Conservation (phyloP, 37 sponge, comb jelly and placozoan species). For the Corticium candelabrum region DNA sequence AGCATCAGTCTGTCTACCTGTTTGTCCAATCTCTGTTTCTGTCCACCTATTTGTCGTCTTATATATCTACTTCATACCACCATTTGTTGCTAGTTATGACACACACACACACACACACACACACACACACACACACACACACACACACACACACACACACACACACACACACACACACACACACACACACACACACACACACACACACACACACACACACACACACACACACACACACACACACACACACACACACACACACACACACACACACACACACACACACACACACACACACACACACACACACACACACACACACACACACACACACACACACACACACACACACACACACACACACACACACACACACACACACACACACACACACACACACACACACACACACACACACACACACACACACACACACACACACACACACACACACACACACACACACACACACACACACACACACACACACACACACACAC, state of each 20-base stretch:
- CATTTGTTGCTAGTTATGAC: neutral
- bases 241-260: slow-evolving; percentile 5
- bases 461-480: slow-evolving; percentile 5
- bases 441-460: slow-evolving; percentile 5
- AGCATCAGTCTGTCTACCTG: no score
- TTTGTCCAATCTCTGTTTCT: neutral
- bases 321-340: slow-evolving; percentile 5
- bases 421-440: slow-evolving; percentile 5
- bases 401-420: slow-evolving; percentile 5
- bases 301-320: slow-evolving; percentile 5
- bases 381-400: slow-evolving; percentile 5
- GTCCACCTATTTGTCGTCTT: neutral
- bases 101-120: slow-evolving; percentile 5
- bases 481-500: slow-evolving; percentile 5
- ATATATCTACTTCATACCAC: neutral
- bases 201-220: slow-evolving; percentile 5
- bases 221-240: slow-evolving; percentile 5
- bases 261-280: slow-evolving; percentile 5
- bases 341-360: slow-evolving; percentile 5
- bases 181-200: slow-evolving; percentile 5
- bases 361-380: slow-evolving; percentile 5
- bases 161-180: slow-evolving; percentile 5
- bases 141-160: slow-evolving; percentile 5
- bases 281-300: slow-evolving; percentile 5
- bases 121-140: slow-evolving; percentile 5